Conservation (phyloP, 2,888 invertebrate species). For the Neoitamus cyanurus region DNA sequence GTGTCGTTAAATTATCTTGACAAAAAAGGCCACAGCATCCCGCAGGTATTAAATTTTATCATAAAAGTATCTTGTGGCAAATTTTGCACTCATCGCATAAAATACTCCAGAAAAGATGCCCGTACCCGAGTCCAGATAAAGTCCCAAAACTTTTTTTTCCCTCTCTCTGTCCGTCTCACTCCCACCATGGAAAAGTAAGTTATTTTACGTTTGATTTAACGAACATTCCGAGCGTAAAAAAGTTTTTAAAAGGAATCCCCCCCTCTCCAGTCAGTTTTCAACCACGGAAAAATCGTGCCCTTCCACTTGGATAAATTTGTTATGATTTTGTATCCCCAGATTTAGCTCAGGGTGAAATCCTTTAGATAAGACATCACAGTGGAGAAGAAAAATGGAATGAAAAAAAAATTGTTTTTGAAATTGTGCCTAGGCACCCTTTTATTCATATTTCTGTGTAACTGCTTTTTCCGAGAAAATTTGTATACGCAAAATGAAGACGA, state of each 20-base stretch:
- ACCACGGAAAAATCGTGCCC: conserved; percentile 29
- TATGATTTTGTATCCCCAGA: conserved; percentile 28
- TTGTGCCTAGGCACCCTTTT: background rate
- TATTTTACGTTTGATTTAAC: conserved; percentile 41
- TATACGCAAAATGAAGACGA: background rate
- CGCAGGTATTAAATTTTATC: background rate
- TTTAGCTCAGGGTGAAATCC: conserved; percentile 14
- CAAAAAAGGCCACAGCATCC: background rate
- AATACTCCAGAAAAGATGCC: background rate
- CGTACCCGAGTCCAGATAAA: background rate
- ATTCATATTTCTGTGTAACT: background rate
- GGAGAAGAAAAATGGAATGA: background rate
- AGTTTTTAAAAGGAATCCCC: background rate
- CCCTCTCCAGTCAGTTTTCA: conserved; percentile 8
- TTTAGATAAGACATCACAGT: conserved; percentile 1
- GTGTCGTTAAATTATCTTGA: background rate
- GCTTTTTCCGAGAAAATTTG: background rate
- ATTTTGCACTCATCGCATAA: background rate
- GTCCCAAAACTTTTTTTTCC: background rate
- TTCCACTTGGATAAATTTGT: conserved; percentile 38
- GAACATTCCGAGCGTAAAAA: conserved; percentile 26
- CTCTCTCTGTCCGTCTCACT: background rate
- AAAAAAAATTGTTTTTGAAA: background rate
- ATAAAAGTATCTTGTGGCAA: background rate
- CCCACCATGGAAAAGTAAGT: background rate